A percentile compares a stretch with the other conserved stretches of the same genome.
These are phyloP conservation scores for Salticus scenicus DNA, from an alignment of 2,888 invertebrate genomes.

Conservation along the genomic window DNA sequence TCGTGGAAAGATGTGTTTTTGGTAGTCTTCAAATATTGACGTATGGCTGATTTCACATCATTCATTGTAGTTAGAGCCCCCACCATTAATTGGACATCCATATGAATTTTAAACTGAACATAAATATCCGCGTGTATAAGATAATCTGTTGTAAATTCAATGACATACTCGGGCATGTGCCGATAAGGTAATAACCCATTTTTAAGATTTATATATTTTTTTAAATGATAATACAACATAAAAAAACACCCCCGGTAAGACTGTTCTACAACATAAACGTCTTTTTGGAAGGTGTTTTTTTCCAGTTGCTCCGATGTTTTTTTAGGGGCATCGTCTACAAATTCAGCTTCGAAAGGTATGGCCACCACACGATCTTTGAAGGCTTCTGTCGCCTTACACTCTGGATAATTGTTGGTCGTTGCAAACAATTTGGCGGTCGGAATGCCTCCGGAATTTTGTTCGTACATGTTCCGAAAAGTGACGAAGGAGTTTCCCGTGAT, in stretches of 20 bases:
- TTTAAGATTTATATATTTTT: background rate
- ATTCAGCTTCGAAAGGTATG: conserved; percentile 11
- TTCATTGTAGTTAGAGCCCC: conserved; percentile 16
- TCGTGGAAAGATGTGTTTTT: background rate
- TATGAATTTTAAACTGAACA: conserved; percentile 13
- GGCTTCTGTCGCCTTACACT: conserved; percentile 13
- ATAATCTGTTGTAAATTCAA: conserved; percentile 1
- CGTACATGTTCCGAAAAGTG: conserved; percentile 28
- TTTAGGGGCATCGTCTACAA: background rate
- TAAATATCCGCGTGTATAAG: conserved; percentile 14
- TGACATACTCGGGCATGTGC: background rate
- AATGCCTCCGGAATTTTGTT: background rate
- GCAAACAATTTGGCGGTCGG: conserved; percentile 32
- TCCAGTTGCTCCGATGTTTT: conserved; percentile 26
- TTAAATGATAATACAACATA: background rate
- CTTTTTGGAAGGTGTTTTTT: background rate
- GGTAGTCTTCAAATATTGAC: conserved; percentile 10
- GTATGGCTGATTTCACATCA: conserved; percentile 4
- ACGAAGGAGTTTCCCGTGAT: conserved; percentile 29
- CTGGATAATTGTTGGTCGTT: conserved; percentile 24
- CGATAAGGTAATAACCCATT: conserved; percentile 16
- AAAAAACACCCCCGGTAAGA: background rate
- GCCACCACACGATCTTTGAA: conserved; percentile 32
- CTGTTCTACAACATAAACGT: background rate
- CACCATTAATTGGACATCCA: background rate